These are phyloP conservation scores for Ptychochromis oligacanthus DNA, from an alignment of 2,113 vertebrate genomes.

Conservation along the genomic window DNA sequence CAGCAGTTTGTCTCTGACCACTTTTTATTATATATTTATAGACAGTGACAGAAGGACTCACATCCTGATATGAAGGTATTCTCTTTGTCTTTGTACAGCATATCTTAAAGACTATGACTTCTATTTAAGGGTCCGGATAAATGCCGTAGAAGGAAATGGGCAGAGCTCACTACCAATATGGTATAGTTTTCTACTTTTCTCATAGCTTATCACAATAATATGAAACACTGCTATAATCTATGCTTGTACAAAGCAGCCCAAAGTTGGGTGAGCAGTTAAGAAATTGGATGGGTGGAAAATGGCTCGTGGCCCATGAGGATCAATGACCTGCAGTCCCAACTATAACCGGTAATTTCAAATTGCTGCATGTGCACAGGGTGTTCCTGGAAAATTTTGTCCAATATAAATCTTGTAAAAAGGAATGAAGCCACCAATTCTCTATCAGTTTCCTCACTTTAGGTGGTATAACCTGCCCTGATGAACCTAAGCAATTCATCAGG, in stretches of 20 bases:
- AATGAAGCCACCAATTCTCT: neutral
- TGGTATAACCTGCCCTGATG: neutral
- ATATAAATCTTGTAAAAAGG: constrained; percentile 1
- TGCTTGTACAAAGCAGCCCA: neutral
- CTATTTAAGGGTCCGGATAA: neutral
- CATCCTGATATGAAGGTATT: neutral
- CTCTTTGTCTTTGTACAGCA: neutral
- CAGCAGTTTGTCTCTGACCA: neutral
- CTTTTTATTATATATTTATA: neutral
- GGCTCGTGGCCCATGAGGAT: neutral
- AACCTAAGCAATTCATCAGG: neutral
- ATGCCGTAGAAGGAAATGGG: neutral
- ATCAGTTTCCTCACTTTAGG: neutral
- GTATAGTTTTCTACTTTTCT: neutral
- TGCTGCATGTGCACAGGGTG: neutral
- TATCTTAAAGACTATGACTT: neutral
- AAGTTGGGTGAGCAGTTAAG: neutral
- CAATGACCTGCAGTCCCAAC: neutral
- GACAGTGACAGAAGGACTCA: neutral
- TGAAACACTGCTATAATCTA: neutral
- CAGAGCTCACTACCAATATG: neutral
- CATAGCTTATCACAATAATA: neutral
- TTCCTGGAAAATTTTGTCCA: neutral
- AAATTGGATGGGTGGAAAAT: neutral
- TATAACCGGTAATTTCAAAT: neutral